A percentile compares a stretch with the other conserved stretches of the same genome.
These are phyloP conservation scores for Drosophila kuntzei DNA, from an alignment of 2,888 invertebrate genomes.

Conservation along the genomic window DNA sequence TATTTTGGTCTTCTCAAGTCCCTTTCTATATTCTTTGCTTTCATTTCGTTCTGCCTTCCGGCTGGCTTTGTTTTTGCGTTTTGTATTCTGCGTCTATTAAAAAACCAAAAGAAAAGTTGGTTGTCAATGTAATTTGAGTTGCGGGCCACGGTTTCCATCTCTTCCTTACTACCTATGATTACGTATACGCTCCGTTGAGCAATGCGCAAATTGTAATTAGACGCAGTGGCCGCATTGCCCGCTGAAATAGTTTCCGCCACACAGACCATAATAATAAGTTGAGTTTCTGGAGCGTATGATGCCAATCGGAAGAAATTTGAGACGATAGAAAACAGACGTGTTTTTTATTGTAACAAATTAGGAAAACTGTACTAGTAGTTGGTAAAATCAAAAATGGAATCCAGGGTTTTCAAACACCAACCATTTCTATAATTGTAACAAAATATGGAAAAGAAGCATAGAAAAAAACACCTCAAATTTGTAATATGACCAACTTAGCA, in stretches of 20 bases:
- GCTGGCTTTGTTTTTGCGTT: conserved; percentile 42
- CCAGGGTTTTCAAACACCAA: neutral
- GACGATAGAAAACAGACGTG: conserved; percentile 19
- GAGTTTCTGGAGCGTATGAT: conserved; percentile 23
- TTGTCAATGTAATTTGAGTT: conserved; percentile 70
- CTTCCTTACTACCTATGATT: conserved; percentile 54
- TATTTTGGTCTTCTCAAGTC: conserved; percentile 4
- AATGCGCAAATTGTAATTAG: conserved; percentile 70
- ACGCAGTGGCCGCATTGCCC: conserved; percentile 56
- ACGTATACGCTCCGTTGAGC: conserved; percentile 68
- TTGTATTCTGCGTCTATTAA: conserved; percentile 19
- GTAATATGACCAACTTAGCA: conserved; percentile 21
- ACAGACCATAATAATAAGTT: conserved; percentile 32
- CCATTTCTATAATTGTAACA: neutral
- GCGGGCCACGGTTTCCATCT: conserved; percentile 32
- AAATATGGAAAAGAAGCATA: neutral
- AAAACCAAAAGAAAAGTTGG: conserved; percentile 39
- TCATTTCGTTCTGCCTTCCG: conserved; percentile 30
- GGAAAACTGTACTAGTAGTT: neutral
- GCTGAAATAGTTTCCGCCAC: conserved; percentile 48
- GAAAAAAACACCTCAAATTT: neutral
- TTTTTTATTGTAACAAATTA: neutral
- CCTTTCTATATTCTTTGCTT: conserved; percentile 12
- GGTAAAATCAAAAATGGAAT: too few relatives aligned
- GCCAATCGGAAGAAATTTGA: conserved; percentile 21